Evolutionary conservation across 1,140 invertebrate species (phyloP).

Genomic region (Halesus radiatus): DNA sequence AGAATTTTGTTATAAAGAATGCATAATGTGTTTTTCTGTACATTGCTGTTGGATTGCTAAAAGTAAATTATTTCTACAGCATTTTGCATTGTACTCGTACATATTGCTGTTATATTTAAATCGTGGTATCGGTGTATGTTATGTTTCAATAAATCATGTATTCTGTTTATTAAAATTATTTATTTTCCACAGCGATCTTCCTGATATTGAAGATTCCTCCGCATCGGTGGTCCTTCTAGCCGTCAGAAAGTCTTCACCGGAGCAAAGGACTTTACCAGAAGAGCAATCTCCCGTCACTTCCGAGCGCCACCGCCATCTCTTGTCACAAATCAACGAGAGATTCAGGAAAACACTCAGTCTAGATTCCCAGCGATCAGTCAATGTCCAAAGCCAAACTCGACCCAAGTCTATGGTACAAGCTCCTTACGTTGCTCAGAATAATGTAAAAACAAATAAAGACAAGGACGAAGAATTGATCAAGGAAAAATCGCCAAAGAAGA

Average conservation of each 20-base stretch:
- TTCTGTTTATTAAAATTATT: constrained; percentile 19
- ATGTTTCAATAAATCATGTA: no score
- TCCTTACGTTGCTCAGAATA: no score
- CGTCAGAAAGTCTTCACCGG: constrained; percentile 32
- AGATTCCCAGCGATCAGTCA: constrained; percentile 60
- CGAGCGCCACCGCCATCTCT: constrained; percentile 59
- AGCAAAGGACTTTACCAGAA: constrained; percentile 59
- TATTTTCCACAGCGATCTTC: constrained; percentile 52
- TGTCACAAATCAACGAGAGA: constrained; percentile 67
- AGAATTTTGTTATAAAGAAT: no score
- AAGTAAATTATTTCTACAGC: no score
- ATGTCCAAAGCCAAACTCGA: constrained; percentile 41
- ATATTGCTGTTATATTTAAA: no score
- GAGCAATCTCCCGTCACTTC: background rate
- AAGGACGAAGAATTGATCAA: background rate
- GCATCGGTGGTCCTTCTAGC: constrained; percentile 51
- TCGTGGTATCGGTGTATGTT: no score
- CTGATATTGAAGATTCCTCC: constrained; percentile 48
- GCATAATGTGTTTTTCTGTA: no score
- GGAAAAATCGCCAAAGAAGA: constrained; percentile 26
- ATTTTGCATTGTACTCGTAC: no score
- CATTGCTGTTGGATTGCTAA: no score
- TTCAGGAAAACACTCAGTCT: constrained; percentile 69
- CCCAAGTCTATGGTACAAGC: constrained; percentile 64
- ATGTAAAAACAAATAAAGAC: constrained; percentile 6